Evolutionary conservation across 2,797 vertebrate genomes (phyloP), one percentile per base, ranked within the genome.

Genomic region (Trichosurus vulpecula): DNA sequence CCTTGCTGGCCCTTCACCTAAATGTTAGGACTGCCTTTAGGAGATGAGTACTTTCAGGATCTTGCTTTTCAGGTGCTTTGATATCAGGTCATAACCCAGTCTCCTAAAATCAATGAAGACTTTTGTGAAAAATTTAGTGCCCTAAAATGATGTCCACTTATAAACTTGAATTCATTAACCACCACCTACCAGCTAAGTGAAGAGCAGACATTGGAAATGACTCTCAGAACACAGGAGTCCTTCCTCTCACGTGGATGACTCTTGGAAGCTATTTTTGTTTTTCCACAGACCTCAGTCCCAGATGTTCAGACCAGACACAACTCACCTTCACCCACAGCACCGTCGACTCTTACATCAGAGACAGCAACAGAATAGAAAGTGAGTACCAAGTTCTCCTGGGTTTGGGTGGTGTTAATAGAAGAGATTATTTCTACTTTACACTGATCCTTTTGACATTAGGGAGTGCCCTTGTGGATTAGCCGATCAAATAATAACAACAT

Each of bases 291-390:
- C 99, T 0, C 99, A 99, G 56, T 95, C 98, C 0, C 98, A 98
- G 47, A 92, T 99, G 92, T 99, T 99, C 93, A 98, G 99, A 41
- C 99, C 99, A 4, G 99, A 99, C 97, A 99, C 99, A 12, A 99
- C 99, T 94, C 99, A 99, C 95, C 98, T 99, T 11, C 99, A 99
- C 96, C 99, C 99, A 0, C 99, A 99, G 98, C 99, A 99, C 96
- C 99, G 99, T 0, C 99, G 99, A 41, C 99, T 99, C 97, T 98
- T 99, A 87, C 99, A 99, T 57, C 99, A 99, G 98, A 99, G 99
- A 74, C 99, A 99, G 98, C 99, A 98, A 53, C 99, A 99, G 97
- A 98, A 98, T 97, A 98, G 99, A 93, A 99, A 98, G 99, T 99
- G 96, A 98, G 99, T 95, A 10, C 3, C 41, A 10, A 1, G 22